Conservation (phyloP, 2,888 invertebrate genomes). For the Lamproptera curius region DNA sequence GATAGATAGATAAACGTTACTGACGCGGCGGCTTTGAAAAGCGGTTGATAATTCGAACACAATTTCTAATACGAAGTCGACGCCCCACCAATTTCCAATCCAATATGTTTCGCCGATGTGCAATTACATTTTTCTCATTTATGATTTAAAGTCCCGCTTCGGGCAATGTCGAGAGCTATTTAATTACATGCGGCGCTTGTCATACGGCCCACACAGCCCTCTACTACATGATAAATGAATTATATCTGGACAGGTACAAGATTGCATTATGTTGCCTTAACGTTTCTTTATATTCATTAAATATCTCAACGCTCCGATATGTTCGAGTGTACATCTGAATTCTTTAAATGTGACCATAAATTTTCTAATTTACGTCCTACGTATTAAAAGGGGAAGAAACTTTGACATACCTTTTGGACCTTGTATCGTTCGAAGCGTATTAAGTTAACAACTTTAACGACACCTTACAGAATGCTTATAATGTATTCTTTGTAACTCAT, state of each 20-base stretch:
- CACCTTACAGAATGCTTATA: too few species aligned
- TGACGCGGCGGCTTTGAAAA: too few species aligned
- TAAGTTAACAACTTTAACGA: background rate
- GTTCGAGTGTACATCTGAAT: slow-evolving; percentile 6
- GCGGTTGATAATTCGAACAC: slow-evolving; percentile 9
- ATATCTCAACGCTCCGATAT: slow-evolving; percentile 2
- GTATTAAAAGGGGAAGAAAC: background rate
- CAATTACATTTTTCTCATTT: slow-evolving; percentile 26
- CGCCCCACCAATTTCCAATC: slow-evolving; percentile 20
- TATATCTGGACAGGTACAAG: slow-evolving; percentile 40
- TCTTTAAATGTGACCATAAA: slow-evolving; percentile 5
- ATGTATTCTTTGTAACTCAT: too few species aligned
- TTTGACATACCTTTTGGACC: background rate
- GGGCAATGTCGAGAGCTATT: slow-evolving; percentile 59
- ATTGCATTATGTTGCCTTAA: slow-evolving; percentile 19
- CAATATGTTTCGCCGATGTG: slow-evolving; percentile 19
- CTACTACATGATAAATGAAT: slow-evolving; percentile 67
- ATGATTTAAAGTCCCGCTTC: slow-evolving; percentile 59
- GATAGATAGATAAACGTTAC: too few species aligned
- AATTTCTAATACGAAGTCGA: slow-evolving; percentile 16
- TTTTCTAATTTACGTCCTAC: slow-evolving; percentile 13
- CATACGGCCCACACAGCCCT: slow-evolving; percentile 66
- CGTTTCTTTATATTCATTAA: slow-evolving; percentile 16
- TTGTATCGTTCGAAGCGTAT: background rate
- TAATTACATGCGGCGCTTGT: slow-evolving; percentile 66